phyloP scores from a whole-genome alignment of 2,888 invertebrate species.

The Zhengitettix transpicula region DNA sequence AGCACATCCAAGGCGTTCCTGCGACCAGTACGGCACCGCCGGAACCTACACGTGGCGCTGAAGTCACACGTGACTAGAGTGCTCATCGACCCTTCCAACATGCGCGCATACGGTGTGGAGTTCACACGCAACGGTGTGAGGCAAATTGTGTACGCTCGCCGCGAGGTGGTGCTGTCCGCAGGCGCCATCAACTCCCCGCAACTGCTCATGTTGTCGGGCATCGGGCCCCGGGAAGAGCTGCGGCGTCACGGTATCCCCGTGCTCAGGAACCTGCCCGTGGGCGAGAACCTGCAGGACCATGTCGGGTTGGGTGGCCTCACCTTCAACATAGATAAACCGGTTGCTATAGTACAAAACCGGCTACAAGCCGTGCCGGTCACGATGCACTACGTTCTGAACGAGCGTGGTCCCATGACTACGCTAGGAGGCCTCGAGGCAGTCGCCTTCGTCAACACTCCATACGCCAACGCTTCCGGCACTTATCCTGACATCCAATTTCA shows the following conservation, averaged over 20 bases:
- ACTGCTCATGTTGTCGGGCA: constrained; percentile 77
- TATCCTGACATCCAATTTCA: constrained; percentile 87
- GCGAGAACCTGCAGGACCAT: constrained; percentile 63
- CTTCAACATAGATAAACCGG: constrained; percentile 65
- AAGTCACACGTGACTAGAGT: constrained; percentile 63
- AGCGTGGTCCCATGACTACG: constrained; percentile 72
- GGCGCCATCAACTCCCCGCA: constrained; percentile 88
- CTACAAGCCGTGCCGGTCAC: constrained; percentile 62
- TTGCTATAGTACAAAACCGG: constrained; percentile 64
- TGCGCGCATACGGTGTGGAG: constrained; percentile 65
- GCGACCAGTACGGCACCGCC: constrained; percentile 54
- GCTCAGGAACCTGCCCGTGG: constrained; percentile 44
- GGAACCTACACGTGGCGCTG: constrained; percentile 65
- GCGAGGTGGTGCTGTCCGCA: constrained; percentile 73
- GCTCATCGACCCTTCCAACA: constrained; percentile 53
- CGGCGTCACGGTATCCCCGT: constrained; percentile 52
- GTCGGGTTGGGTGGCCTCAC: constrained; percentile 72
- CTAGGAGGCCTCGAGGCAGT: constrained; percentile 76
- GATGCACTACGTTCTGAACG: constrained; percentile 61
- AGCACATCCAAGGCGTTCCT: constrained; percentile 79
- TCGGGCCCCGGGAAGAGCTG: constrained; percentile 57
- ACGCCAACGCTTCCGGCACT: constrained; percentile 55
- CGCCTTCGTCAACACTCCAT: constrained; percentile 72
- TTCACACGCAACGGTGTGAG: constrained; percentile 56
- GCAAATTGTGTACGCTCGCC: constrained; percentile 52